Conservation (phyloP, 2,888 invertebrate genomes). For the Amphipyra tragopoginis region DNA sequence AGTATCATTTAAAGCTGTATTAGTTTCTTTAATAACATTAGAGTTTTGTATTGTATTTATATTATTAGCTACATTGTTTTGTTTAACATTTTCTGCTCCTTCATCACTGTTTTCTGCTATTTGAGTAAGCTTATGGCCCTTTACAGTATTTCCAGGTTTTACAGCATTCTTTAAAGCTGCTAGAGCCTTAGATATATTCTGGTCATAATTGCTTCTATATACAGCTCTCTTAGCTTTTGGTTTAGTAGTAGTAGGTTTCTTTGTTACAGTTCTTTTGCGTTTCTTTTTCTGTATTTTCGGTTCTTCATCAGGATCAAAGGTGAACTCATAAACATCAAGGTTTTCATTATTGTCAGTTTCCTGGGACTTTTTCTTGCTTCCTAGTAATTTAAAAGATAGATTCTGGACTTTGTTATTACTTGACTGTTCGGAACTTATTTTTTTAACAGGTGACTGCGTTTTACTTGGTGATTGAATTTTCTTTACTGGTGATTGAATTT, state of each 20-base stretch:
- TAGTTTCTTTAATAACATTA: slow-evolving; percentile 12
- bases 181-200: slow-evolving; percentile 79
- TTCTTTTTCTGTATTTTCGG: slow-evolving; percentile 82
- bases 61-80: slow-evolving; percentile 13
- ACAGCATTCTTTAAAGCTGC: slow-evolving; percentile 73
- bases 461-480: slow-evolving; percentile 26
- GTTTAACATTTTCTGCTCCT: slow-evolving; percentile 5
- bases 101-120: slow-evolving; percentile 29
- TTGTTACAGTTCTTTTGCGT: slow-evolving; percentile 67
- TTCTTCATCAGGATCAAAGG: slow-evolving; percentile 85
- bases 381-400: slow-evolving; percentile 73
- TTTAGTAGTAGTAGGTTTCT: slow-evolving; percentile 62
- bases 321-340: slow-evolving; percentile 85
- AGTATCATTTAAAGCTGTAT: slow-evolving; percentile 36
- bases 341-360: slow-evolving; percentile 62
- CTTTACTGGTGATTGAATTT: slow-evolving; percentile 21
- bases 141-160: slow-evolving; percentile 44
- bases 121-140: slow-evolving; percentile 33
- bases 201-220: slow-evolving; percentile 77
- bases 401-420: slow-evolving; percentile 56
- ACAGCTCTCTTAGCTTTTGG: slow-evolving; percentile 71
- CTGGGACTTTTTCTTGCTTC: slow-evolving; percentile 65
- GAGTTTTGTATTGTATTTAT: background rate
- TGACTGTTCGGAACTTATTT: slow-evolving; percentile 36
- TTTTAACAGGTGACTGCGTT: slow-evolving; percentile 33